Base-by-base conservation (phyloP, 2,888 invertebrate genomes). In the Polydrusus cervinus region DNA sequence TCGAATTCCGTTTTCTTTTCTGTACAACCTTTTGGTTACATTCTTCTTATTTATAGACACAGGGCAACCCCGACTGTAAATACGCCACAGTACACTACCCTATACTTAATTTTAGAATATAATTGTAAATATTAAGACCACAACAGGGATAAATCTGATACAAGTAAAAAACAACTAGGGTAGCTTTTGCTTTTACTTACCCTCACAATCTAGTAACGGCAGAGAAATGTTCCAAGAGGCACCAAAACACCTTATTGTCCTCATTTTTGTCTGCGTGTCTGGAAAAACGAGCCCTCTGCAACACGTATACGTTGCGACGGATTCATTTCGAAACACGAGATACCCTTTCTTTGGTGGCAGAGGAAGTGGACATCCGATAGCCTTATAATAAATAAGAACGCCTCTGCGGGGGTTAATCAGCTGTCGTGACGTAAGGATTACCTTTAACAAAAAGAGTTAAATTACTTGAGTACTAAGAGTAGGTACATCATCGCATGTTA, bases 341-440 rank as follows among this genome's bases (percentile, higher is more conserved):
- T 92, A 92, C 60, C 93, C 93, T 86, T 92, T 90, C 84, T 89
- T 89, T 81, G 94, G 94, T 82, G 92, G 87, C 82, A 87, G 82
- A 40, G 91, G 88, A 38, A 91, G 91, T 13, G 92, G 89, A 84
- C 94, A 94, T 69, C 93, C 93, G 74, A 93, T 85, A 83, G 92
- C 93, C 47, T 82, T 82, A 78, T 84, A 93, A 86, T 92, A 90
- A 78, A 93, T 86, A 18, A 93, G 85, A 71, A 93, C 88, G 1
- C 93, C 93, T 81, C 93, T 87, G 78, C 91, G 91, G 0, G 92
- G 92, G 77, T 81, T 83, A 53, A 83, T 77, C 25, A 55, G 51
- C 38, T 81, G 77, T 0, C 71, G 75, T 14, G 83, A 80, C 18
- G 67, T 76, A 10, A 83, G 73, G n/a, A 81, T 79, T 34, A 77